Evolutionary conservation across 2,113 vertebrate genomes (phyloP), one percentile per base, ranked within the genome.

Genomic region (Melanocharis versteri): DNA sequence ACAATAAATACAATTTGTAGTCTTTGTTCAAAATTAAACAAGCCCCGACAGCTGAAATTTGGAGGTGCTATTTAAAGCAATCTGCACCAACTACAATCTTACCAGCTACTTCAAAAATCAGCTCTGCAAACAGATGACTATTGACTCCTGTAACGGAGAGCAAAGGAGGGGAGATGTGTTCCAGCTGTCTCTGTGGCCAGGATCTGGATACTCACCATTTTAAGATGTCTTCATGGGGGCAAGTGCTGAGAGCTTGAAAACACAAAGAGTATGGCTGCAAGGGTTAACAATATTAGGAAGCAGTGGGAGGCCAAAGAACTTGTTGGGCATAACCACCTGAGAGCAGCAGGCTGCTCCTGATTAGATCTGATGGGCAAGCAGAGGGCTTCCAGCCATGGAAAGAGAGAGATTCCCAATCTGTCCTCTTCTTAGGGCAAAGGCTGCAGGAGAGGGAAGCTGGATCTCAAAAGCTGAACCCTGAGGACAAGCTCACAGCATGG

Each of bases 1-100:
- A 80, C 2, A 30, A 61, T 23, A 90, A 85, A 83, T 40, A 62
- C 39, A 35, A 72, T 83, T 48, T 72, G 68, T n/a, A 50, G 62
- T 28, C 80, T 80, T 94, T 86, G 90, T 72, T 93, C 33, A 66
- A 86, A 95, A 93, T 80, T 80, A 94, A 95, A 64, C 76, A 86
- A 83, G 44, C 61, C 71, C 40, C 0, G 0, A 45, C 27, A 72
- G 86, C 78, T 87, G 45, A 75, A 80, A 93, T 93, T 73, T 69
- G 40, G 40, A 81, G 72, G 39, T 51, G 45, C 24, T 77, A 23
- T 73, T 94, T 87, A 69, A 70, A 92, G 70, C 47, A 50, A 93
- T 78, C 77, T 84, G 69, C 37, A 70, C 16, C 40, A 81, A 65
- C 44, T 56, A 65, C 62, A 60, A 13, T 39, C 68, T 72, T 35